phyloP scores from a whole-genome alignment of 2,113 vertebrate genomes.

The Engraulis encrasicolus region DNA sequence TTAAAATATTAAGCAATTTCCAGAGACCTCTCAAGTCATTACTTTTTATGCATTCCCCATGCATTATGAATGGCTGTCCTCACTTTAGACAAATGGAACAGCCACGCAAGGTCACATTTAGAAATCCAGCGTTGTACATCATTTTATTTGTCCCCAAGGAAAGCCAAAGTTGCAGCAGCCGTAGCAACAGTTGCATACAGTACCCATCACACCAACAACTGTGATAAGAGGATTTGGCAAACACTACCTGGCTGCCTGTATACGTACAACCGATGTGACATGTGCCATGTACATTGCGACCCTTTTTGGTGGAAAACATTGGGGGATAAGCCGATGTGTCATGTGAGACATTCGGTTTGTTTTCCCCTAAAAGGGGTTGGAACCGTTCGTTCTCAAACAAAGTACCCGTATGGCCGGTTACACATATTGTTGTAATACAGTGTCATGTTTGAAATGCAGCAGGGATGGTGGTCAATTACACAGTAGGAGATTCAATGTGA shows the following conservation, averaged over 20 bases:
- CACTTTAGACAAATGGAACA: constrained; percentile 41
- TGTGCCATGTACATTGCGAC: no score
- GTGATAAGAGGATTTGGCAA: constrained; percentile 48
- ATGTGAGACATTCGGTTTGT: no score
- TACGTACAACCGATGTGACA: no score
- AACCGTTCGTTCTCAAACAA: no score
- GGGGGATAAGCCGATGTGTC: no score
- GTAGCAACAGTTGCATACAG: constrained; percentile 66
- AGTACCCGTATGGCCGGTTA: no score
- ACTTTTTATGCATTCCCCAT: constrained; percentile 23
- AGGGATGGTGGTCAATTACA: background rate
- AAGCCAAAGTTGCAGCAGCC: constrained; percentile 58
- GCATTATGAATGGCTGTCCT: constrained; percentile 46
- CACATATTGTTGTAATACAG: no score
- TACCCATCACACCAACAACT: constrained; percentile 56
- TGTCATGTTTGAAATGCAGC: background rate
- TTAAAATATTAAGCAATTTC: background rate
- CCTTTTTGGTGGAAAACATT: no score
- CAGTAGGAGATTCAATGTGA: no score
- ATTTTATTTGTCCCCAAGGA: constrained; percentile 55
- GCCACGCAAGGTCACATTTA: constrained; percentile 49
- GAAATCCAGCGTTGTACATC: constrained; percentile 58
- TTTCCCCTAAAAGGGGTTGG: no score
- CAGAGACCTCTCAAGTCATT: constrained; percentile 25
- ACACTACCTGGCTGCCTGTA: background rate